Base-by-base conservation (phyloP, 1,140 invertebrate genomes). In the Metopolophium dirhodum region DNA sequence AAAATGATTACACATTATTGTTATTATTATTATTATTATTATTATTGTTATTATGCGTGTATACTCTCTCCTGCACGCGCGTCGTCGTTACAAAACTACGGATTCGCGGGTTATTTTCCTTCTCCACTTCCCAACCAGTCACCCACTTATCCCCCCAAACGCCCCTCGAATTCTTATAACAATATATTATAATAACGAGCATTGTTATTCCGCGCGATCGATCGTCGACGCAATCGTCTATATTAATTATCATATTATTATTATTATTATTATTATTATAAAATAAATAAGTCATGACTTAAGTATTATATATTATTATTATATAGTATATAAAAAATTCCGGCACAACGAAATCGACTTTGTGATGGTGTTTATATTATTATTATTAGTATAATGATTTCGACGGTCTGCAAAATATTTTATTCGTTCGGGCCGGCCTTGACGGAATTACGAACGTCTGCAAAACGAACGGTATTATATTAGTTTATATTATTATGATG, bases 241-340 rank as follows among this genome's bases (percentile, higher is more conserved):
- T 77, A 18, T 35, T n/a, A 77, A 77, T 77, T 77, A 77, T 77
- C 61, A 77, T 77, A 77, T n/a, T 77, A 77, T 68, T 77, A 77
- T 77, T 68, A 68, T 61, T 37, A 37, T 37, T 37, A 37, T 37
- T 37, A 37, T 57, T 57, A 61, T 11, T 18, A 77, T 77, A n/a
- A 77, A 77, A 77, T 77, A 77, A 77, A 77, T 77, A 77, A 77
- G n/a, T 77, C 30, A 77, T 77, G 61, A 77, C n/a, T n/a, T 77
- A 4, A 2, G 61, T 18, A n/a, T 77, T n/a, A 18, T n/a, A 61
- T 61, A 61, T 61, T 8, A 7, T 9, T 57, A 26, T 8, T 30
- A n/a, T n/a, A 77, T n/a, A 7, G n/a, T 54, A 77, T 77, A n/a
- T 77, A 41, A 41, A 41, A 41, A 41, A 41, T 2, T 77, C n/a